These are phyloP conservation scores for Glomeris maerens DNA, from an alignment of 1,140 invertebrate genomes.

Conservation along the genomic window DNA sequence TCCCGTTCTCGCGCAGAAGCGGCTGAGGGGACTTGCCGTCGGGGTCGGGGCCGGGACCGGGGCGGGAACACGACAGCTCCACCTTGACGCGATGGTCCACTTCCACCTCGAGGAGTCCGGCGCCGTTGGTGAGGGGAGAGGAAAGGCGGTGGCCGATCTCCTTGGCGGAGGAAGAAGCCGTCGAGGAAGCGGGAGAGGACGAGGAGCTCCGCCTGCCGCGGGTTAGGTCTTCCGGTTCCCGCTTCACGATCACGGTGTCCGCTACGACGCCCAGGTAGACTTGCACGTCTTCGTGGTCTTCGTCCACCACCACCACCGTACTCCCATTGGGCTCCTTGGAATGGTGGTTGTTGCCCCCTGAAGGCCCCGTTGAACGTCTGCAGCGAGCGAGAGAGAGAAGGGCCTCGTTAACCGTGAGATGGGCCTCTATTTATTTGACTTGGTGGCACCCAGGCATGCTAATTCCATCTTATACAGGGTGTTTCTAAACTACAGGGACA, in stretches of 20 bases:
- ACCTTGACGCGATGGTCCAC: background rate
- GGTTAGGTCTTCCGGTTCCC: slow-evolving; percentile 48
- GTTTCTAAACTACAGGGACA: too few species aligned
- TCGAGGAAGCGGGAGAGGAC: too few species aligned
- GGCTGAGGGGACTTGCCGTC: slow-evolving; percentile 32
- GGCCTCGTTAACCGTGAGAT: too few species aligned
- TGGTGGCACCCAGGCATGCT: too few species aligned
- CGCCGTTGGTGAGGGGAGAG: background rate
- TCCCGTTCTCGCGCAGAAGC: slow-evolving; percentile 16
- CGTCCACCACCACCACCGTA: slow-evolving; percentile 4
- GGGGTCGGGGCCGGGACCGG: slow-evolving; percentile 35
- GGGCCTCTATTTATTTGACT: too few species aligned
- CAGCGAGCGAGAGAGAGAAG: slow-evolving; percentile 36
- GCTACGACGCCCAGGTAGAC: slow-evolving; percentile 27
- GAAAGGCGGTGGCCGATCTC: background rate
- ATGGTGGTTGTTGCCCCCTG: slow-evolving; percentile 36
- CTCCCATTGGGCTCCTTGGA: slow-evolving; percentile 23
- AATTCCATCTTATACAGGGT: too few species aligned
- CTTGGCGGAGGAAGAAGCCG: too few species aligned
- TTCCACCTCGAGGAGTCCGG: background rate
- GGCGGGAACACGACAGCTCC: background rate
- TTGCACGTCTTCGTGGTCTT: too few species aligned
- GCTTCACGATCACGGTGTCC: slow-evolving; percentile 34
- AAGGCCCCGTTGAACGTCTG: slow-evolving; percentile 45
- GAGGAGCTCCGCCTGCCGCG: slow-evolving; percentile 21